Conservation (phyloP, 1,140 invertebrate genomes). For the Cotesia typhae region DNA sequence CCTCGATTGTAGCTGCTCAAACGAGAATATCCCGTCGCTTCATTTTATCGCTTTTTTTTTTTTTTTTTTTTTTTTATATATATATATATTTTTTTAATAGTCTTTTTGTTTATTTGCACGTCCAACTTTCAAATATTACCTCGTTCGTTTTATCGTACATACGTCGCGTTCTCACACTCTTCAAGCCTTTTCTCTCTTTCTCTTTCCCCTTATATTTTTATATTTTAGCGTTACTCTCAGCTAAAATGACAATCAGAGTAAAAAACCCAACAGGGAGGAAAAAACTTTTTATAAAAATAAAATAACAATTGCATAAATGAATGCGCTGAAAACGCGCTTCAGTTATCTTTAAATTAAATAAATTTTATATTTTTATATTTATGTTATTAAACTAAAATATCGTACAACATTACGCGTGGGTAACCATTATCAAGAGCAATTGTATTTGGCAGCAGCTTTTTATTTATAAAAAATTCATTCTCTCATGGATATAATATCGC, state of each 20-base stretch:
- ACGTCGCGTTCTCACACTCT: not conserved
- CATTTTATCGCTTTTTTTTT: conserved; percentile 8
- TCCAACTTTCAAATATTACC: conserved; percentile 23
- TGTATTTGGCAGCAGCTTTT: too few species aligned
- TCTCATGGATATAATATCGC: too few species aligned
- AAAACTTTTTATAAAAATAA: not conserved
- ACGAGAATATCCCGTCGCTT: conserved; percentile 25
- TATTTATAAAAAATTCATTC: too few species aligned
- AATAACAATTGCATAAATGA: conserved; percentile 12
- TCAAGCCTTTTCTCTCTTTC: not conserved
- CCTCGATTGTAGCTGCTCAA: conserved; percentile 8
- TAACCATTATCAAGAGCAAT: not conserved
- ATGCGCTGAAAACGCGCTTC: conserved; percentile 10
- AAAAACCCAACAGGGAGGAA: not conserved
- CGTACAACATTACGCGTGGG: not conserved
- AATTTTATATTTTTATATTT: conserved; percentile 6
- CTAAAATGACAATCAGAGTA: conserved; percentile 17
- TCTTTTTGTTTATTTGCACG: conserved; percentile 23
- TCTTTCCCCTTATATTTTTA: not conserved
- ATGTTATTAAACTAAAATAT: conserved; percentile 1
- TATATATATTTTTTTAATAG: conserved; percentile 11
- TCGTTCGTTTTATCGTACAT: conserved; percentile 18
- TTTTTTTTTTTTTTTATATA: conserved; percentile 8
- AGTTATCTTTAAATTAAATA: conserved; percentile 33
- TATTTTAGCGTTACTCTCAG: conserved; percentile 11